phyloP scores from a whole-genome alignment of 2,113 vertebrate genomes.

The Benitochromis conjunctus region DNA sequence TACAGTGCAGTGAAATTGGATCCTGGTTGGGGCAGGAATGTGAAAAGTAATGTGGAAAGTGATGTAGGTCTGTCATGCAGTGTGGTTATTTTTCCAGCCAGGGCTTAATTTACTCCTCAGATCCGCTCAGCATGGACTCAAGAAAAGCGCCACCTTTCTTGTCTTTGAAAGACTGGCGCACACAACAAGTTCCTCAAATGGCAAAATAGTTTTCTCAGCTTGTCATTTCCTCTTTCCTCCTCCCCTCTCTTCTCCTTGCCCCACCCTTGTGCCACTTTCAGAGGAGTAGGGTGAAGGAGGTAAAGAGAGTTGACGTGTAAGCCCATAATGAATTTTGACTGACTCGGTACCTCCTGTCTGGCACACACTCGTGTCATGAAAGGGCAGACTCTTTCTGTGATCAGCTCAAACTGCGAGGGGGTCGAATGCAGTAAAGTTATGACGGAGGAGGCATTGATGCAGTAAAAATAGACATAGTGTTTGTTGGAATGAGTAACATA shows the following conservation, averaged over 20 bases:
- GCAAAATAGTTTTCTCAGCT: conserved; percentile 64
- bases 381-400: not conserved
- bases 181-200: conserved; percentile 65
- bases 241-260: not conserved
- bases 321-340: conserved; percentile 15
- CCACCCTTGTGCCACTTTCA: conserved; percentile 18
- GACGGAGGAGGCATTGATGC: not conserved
- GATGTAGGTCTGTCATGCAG: conserved; percentile 46
- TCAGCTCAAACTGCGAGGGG: not conserved
- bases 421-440: not conserved
- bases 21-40: conserved; percentile 41
- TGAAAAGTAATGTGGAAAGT: conserved; percentile 54
- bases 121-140: conserved; percentile 3
- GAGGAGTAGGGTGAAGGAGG: not conserved
- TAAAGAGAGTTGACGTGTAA: not conserved
- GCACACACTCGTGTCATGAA: not conserved
- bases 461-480: not conserved
- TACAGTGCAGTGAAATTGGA: conserved; percentile 38
- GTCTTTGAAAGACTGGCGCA: not conserved
- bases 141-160: conserved; percentile 27
- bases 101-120: conserved; percentile 43
- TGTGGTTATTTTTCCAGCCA: conserved; percentile 43
- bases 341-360: not conserved
- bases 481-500: not conserved
- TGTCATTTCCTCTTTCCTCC: conserved; percentile 62